Evolutionary conservation across 2,797 vertebrate species (phyloP), one percentile per base, ranked within the genome.

Genomic region (Poeciliopsis infans): DNA sequence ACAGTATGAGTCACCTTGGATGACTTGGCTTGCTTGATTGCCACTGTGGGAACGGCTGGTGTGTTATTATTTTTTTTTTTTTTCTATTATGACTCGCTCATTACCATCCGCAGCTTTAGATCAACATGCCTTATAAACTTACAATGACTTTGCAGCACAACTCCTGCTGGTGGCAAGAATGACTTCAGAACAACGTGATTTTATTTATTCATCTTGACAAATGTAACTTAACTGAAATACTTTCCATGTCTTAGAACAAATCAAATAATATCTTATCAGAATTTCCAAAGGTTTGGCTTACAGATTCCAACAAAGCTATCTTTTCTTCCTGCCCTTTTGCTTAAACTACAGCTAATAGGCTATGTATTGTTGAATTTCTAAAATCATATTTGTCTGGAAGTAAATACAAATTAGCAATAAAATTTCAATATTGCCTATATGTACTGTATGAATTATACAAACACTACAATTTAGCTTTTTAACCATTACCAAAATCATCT

Each of bases 1-100:
- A 88, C 86, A 86, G 84, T 69, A 15, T 82, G 87, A 93, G 90
- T 93, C 90, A 90, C 87, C 90, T 87, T 89, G 86, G 41, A 85
- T 53, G 76, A 77, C 25, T 78, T 73, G 81, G 82, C 83, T 86
- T 28, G 5, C 83, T 81, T 88, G 85, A 91, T 88, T 88, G 88
- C 82, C 75, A 82, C 83, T 69, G 83, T 81, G 46, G 87, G 86
- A 88, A 61, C 59, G 76, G 86, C 77, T 87, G 75, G 80, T 82
- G 85, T 79, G 47, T 51, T 79, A 79, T 80, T 82, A 79, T 80
- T 82, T 77, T 53, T 80, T 31, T 31, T 31, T 31, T 31, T 31
- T 31, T 61, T 64, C 78, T 49, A 74, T 79, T 79, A 82, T 73
- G 61, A 36, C 72, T 82, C 55, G 61, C 74, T 82, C 80, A 76